A percentile compares a stretch with the other conserved stretches of the same genome.
phyloP scores from a whole-genome alignment of 1,140 invertebrate species.

The Hestina assimilis region DNA sequence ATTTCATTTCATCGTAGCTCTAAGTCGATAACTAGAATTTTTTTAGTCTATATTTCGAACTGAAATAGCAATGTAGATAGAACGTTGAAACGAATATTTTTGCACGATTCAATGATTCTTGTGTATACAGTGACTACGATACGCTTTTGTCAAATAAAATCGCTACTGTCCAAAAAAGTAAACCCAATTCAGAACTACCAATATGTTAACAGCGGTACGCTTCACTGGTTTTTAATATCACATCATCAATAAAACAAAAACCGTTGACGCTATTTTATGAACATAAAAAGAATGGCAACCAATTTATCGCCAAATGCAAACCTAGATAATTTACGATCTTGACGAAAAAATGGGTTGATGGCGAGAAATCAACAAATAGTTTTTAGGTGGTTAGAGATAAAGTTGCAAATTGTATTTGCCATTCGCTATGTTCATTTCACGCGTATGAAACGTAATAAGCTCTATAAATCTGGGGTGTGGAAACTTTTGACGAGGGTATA shows the following conservation, averaged over 20 bases:
- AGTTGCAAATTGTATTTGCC: conserved; percentile 53
- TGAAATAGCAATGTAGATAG: neutral
- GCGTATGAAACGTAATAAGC: conserved; percentile 68
- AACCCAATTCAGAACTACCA: conserved; percentile 7
- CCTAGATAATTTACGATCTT: conserved; percentile 66
- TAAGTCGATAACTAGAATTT: neutral
- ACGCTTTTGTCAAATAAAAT: conserved; percentile 9
- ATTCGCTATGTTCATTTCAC: conserved; percentile 50
- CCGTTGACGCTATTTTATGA: conserved; percentile 51
- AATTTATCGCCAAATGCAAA: conserved; percentile 71
- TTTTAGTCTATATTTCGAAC: neutral
- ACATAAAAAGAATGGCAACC: conserved; percentile 47
- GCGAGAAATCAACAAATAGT: conserved; percentile 37
- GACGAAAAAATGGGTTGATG: conserved; percentile 53
- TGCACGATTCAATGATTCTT: conserved; percentile 7
- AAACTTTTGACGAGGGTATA: neutral
- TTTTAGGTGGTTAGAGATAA: conserved; percentile 44
- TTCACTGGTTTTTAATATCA: conserved; percentile 26
- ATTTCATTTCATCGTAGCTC: neutral
- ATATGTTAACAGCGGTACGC: conserved; percentile 13
- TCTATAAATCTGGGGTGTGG: conserved; percentile 53
- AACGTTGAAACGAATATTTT: conserved; percentile 4
- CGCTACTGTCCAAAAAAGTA: neutral
- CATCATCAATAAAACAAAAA: conserved; percentile 27
- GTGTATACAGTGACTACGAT: conserved; percentile 8